Evolutionary conservation across 2,888 invertebrate species (phyloP).

Genomic region (Drosophila kanekoi): DNA sequence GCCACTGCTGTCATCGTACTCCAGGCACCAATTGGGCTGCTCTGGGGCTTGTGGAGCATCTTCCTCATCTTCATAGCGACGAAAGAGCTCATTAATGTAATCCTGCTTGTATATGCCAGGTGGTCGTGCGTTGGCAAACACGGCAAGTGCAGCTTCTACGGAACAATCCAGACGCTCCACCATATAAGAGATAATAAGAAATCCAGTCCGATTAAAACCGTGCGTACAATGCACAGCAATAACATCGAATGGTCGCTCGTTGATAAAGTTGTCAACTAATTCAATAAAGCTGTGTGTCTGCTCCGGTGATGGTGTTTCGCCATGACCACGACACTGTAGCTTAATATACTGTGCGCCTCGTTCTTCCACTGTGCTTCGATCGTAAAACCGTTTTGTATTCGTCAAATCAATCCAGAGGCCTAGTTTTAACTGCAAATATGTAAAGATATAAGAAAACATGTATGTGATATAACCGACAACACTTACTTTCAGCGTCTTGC

Average conservation of each 20-base stretch:
- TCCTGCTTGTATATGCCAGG: constrained; percentile 99
- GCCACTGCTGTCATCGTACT: constrained; percentile 85
- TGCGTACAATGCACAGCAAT: constrained; percentile 96
- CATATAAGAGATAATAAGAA: constrained; percentile 95
- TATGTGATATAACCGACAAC: background rate
- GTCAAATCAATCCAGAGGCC: constrained; percentile 99
- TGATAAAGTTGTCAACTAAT: constrained; percentile 91
- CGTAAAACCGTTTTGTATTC: constrained; percentile 97
- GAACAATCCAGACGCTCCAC: constrained; percentile 93
- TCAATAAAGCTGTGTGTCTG: constrained; percentile 94
- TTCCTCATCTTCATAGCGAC: constrained; percentile 91
- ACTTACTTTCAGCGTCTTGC: constrained; percentile 91
- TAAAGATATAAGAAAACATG: background rate
- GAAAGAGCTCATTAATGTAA: constrained; percentile 95
- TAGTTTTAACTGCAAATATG: constrained; percentile 89
- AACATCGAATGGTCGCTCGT: constrained; percentile 91
- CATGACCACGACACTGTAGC: constrained; percentile 95
- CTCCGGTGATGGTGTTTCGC: constrained; percentile 94
- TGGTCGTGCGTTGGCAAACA: constrained; percentile 90
- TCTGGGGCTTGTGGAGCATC: constrained; percentile 90
- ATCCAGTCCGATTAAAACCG: constrained; percentile 99
- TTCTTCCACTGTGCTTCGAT: constrained; percentile 91
- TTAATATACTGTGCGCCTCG: constrained; percentile 94
- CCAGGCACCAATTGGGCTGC: constrained; percentile 95
- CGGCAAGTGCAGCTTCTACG: constrained; percentile 92